phyloP scores from a whole-genome alignment of 92 coral and sea anemone species.

The Palythoa heliodiscus region DNA sequence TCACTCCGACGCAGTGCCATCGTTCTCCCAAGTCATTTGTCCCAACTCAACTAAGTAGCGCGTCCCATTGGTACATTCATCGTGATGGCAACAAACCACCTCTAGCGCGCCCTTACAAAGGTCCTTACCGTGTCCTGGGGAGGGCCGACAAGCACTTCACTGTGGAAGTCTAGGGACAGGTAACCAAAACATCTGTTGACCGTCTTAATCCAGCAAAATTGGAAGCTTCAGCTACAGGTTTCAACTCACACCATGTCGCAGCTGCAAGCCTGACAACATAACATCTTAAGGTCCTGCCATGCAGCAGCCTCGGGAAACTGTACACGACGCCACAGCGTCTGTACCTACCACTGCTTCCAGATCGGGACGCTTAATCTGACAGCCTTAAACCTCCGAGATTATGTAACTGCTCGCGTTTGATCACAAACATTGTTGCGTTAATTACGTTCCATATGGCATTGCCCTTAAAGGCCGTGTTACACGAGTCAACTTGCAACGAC shows the following conservation, averaged over 20 bases:
- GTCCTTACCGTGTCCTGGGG: slow-evolving; percentile 50
- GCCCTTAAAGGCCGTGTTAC: neutral
- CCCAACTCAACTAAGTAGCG: slow-evolving; percentile 42
- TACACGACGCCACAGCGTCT: neutral
- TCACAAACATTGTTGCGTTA: neutral
- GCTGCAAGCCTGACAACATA: no score
- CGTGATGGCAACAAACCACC: slow-evolving; percentile 44
- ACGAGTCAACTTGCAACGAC: no score
- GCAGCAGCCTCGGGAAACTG: slow-evolving; percentile 13
- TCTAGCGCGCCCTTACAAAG: slow-evolving; percentile 53
- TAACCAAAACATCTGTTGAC: slow-evolving; percentile 45
- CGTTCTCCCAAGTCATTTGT: slow-evolving; percentile 26
- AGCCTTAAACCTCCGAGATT: slow-evolving; percentile 14
- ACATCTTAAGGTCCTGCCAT: neutral
- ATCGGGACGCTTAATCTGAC: slow-evolving; percentile 5
- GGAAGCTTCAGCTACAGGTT: no score
- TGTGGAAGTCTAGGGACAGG: no score
- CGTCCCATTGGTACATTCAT: slow-evolving; percentile 53
- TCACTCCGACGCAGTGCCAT: slow-evolving; percentile 27
- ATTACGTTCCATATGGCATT: neutral
- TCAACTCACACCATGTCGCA: no score
- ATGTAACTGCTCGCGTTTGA: neutral
- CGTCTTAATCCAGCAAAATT: neutral
- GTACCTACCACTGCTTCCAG: neutral
- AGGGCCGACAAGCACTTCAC: slow-evolving; percentile 50